These are phyloP conservation scores for Holacanthella duospinosa DNA, from an alignment of 2,888 invertebrate species.

Conservation along the genomic window DNA sequence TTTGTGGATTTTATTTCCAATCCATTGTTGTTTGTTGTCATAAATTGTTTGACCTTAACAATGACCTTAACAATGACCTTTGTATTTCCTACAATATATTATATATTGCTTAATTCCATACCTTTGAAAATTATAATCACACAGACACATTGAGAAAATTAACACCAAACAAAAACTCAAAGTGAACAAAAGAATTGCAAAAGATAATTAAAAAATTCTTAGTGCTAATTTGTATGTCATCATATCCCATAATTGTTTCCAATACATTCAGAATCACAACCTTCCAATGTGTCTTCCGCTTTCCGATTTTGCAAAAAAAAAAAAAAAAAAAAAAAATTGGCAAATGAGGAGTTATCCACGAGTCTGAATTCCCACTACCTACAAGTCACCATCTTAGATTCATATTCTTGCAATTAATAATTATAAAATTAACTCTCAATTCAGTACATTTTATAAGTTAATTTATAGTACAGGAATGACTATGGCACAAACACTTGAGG, in stretches of 20 bases:
- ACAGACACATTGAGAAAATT: not conserved
- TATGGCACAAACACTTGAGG: not conserved
- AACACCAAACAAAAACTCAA: slow-evolving; percentile 2
- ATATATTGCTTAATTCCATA: not conserved
- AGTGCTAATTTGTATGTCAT: too few relatives aligned
- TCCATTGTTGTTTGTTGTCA: not conserved
- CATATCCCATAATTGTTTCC: too few relatives aligned
- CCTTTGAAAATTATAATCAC: not conserved
- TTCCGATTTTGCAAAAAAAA: too few relatives aligned
- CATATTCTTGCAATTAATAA: too few relatives aligned
- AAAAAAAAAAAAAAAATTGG: too few relatives aligned
- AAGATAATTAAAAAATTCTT: too few relatives aligned
- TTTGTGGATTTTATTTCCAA: not conserved
- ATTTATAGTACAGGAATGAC: not conserved
- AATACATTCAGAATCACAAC: too few relatives aligned
- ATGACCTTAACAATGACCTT: not conserved
- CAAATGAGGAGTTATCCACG: not conserved
- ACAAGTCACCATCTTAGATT: too few relatives aligned
- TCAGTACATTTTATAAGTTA: not conserved
- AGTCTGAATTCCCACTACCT: not conserved
- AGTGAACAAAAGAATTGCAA: not conserved
- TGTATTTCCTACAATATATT: not conserved
- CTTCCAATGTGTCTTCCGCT: too few relatives aligned
- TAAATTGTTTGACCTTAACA: too few relatives aligned
- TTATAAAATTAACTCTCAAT: too few relatives aligned